Evolutionary conservation across 2,113 vertebrate species (phyloP).

Genomic region (Anser cygnoides): DNA sequence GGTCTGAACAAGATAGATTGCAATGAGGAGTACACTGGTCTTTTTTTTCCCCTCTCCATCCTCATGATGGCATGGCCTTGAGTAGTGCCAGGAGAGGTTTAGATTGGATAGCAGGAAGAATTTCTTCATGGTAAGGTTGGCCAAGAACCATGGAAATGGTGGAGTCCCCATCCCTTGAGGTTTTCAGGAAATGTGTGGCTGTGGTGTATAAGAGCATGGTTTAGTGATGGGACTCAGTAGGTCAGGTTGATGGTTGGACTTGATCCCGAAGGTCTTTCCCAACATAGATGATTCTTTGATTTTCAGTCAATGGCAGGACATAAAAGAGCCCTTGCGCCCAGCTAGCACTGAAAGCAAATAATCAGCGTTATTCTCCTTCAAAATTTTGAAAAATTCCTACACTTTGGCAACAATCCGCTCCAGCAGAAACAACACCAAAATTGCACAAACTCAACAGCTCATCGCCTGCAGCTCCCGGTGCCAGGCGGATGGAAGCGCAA

Average conservation of each 20-base stretch:
- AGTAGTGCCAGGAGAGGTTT: neutral
- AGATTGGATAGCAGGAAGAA: neutral
- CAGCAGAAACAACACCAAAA: neutral
- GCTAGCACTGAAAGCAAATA: neutral
- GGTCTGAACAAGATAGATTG: neutral
- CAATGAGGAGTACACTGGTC: neutral
- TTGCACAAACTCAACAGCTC: neutral
- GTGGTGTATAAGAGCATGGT: too few species aligned
- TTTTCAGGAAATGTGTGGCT: neutral
- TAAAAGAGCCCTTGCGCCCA: neutral
- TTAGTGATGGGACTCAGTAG: neutral
- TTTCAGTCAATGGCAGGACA: fast-evolving
- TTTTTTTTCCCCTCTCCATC: neutral
- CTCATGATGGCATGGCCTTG: neutral
- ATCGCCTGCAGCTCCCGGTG: neutral
- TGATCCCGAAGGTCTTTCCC: neutral
- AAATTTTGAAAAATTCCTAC: neutral
- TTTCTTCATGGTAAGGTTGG: neutral
- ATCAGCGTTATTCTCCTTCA: neutral
- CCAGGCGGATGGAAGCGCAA: neutral
- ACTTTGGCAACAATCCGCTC: neutral
- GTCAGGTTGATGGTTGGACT: neutral
- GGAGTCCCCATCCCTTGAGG: neutral
- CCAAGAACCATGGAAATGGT: neutral
- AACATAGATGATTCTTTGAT: neutral